Conservation (phyloP, 2,888 invertebrate species). For the Xanthostigma xanthostigma region DNA sequence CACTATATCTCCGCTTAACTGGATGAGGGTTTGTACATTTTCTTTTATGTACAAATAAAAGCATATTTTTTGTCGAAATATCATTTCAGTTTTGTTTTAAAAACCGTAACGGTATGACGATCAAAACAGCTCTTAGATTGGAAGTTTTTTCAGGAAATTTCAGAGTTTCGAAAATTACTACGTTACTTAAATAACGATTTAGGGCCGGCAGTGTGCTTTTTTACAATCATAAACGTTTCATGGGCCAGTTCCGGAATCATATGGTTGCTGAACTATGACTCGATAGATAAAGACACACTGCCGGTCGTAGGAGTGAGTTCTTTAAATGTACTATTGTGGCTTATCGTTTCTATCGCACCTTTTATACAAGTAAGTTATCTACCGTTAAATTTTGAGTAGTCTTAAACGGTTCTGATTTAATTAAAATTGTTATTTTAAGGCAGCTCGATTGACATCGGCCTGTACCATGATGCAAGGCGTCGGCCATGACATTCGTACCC, state of each 20-base stretch:
- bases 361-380: conserved; percentile 48
- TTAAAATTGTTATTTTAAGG: conserved; percentile 33
- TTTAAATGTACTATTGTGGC: conserved; percentile 47
- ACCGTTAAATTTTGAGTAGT: conserved; percentile 22
- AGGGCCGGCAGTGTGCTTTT: conserved; percentile 60
- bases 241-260: conserved; percentile 55
- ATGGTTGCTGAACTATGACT: conserved; percentile 48
- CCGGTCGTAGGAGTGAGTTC: conserved; percentile 42
- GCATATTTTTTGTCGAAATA: neutral
- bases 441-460: conserved; percentile 56
- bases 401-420: too few relatives aligned
- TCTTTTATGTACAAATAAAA: neutral
- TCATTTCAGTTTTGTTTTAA: neutral
- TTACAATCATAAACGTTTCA: conserved; percentile 57
- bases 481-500: conserved; percentile 62
- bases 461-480: conserved; percentile 56
- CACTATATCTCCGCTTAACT: conserved; percentile 53
- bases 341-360: conserved; percentile 46
- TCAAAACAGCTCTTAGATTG: neutral
- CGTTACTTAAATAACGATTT: conserved; percentile 63
- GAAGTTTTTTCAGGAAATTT: conserved; percentile 45
- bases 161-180: conserved; percentile 62
- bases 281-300: conserved; percentile 39
- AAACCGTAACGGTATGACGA: neutral
- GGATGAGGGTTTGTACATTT: conserved; percentile 53